These are phyloP conservation scores for Pseudococcus jackbeardsleyi DNA, from an alignment of 2,888 invertebrate species.

Conservation along the genomic window DNA sequence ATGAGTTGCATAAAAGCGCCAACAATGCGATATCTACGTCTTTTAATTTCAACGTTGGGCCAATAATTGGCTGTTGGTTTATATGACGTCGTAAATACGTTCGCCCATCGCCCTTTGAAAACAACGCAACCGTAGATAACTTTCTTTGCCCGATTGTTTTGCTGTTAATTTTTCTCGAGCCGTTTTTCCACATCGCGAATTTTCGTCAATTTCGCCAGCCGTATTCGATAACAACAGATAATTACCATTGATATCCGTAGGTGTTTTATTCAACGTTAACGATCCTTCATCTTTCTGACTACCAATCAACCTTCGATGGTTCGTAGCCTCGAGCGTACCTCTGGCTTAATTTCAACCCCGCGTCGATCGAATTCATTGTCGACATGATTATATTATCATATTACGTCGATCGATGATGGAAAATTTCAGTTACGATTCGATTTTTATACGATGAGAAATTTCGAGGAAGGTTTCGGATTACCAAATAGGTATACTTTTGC, in stretches of 20 bases:
- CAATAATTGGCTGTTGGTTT: background rate
- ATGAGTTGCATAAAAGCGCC: constrained; percentile 10
- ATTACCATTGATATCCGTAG: background rate
- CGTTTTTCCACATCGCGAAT: background rate
- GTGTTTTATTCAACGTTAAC: background rate
- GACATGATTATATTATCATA: background rate
- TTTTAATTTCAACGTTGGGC: background rate
- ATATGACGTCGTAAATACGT: background rate
- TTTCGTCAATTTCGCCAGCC: background rate
- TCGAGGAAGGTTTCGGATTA: background rate
- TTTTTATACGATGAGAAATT: background rate
- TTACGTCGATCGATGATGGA: background rate
- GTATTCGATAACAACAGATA: background rate
- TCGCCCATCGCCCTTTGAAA: background rate
- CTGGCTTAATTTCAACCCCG: background rate
- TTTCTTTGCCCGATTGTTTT: background rate
- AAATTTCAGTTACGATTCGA: background rate
- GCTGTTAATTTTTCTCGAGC: background rate
- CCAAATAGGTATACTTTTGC: background rate
- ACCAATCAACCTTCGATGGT: constrained; percentile 22
- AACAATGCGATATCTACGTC: background rate
- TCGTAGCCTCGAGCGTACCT: background rate
- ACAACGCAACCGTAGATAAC: background rate
- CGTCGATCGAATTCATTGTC: background rate
- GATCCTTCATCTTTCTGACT: background rate